Base-by-base conservation (phyloP, 2,888 invertebrate genomes). In the Leptopilina syphax region DNA sequence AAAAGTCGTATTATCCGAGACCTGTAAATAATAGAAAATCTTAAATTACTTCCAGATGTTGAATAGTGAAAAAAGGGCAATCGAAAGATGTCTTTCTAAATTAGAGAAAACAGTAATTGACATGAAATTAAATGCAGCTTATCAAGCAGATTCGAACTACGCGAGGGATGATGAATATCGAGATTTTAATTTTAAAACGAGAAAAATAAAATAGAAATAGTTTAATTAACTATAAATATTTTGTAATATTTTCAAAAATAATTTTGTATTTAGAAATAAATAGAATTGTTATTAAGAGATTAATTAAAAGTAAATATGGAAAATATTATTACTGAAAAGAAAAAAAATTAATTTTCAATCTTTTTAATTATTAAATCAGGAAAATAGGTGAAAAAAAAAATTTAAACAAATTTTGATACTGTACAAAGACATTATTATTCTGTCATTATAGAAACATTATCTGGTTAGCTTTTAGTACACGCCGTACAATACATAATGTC, bases 41-140 rank as follows among this genome's bases (percentile, higher is more conserved):
- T 79, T n/a, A n/a, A 41, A 60, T 41, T 54, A 41, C 12, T 27
- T 24, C 5, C 18, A 89, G 89, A 88, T 89, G 84, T 81, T 89
- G 80, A 88, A 89, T 83, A 88, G 86, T 70, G 89, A 89, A 65
- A 88, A 87, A 84, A 87, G 88, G 41, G 89, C 88, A 44, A 89
- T 89, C 78, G 88, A 89, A 77, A 86, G 87, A 77, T 87, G 86
- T 80, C 86, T 89, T 41, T 81, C 81, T 24, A 86, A 87, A 80
- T 84, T 89, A 82, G 89, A 89, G 83, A 84, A 80, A 73, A 88
- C 85, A 44, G 87, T 89, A 27, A 84, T 83, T 66, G 84, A 79
- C 79, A 78, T 89, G 67, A 88, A 87, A 84, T 84, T 63, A 76
- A 85, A 84, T 76, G 80, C 85, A 76, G 77, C 87, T 65, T 85